Conservation (phyloP, 1,140 invertebrate species). For the Asobara japonica region DNA sequence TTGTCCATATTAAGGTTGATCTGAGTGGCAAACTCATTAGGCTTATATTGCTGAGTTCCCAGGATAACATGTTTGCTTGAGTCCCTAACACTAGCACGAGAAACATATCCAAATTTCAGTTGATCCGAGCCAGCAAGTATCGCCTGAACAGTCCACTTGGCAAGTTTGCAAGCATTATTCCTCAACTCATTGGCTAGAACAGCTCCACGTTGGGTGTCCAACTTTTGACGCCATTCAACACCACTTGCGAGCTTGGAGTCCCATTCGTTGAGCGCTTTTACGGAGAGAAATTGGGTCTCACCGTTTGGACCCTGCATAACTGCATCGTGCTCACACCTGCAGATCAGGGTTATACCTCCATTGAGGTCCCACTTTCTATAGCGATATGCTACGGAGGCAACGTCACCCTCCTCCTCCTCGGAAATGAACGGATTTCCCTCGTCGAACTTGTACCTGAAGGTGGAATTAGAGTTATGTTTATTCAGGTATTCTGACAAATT, state of each 20-base stretch:
- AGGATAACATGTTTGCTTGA: slow-evolving; percentile 97
- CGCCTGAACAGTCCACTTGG: slow-evolving; percentile 99
- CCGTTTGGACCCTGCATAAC: slow-evolving; percentile 90
- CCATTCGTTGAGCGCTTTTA: slow-evolving; percentile 99
- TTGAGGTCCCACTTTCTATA: slow-evolving; percentile 98
- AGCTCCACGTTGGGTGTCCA: slow-evolving; percentile 97
- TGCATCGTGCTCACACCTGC: slow-evolving; percentile 94
- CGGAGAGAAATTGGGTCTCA: slow-evolving; percentile 93
- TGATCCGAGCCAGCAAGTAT: slow-evolving; percentile 96
- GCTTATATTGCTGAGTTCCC: slow-evolving; percentile 98
- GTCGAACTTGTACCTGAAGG: slow-evolving; percentile 89
- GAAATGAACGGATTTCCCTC: slow-evolving; percentile 93
- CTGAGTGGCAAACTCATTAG: slow-evolving; percentile 97
- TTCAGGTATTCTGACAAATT: no score
- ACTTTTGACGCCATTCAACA: slow-evolving; percentile 97
- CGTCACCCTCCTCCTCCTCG: slow-evolving; percentile 92
- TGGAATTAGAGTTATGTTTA: no score
- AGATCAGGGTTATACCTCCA: slow-evolving; percentile 89
- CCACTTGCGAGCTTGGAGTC: slow-evolving; percentile 95
- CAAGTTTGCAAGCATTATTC: slow-evolving; percentile 98
- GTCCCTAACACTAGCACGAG: slow-evolving; percentile 90
- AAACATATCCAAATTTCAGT: slow-evolving; percentile 99
- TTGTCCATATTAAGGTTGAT: slow-evolving; percentile 99
- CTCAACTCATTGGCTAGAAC: slow-evolving; percentile 98
- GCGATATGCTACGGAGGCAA: slow-evolving; percentile 95